Conservation (phyloP, 2,888 invertebrate species). For the Merodon equestris region DNA sequence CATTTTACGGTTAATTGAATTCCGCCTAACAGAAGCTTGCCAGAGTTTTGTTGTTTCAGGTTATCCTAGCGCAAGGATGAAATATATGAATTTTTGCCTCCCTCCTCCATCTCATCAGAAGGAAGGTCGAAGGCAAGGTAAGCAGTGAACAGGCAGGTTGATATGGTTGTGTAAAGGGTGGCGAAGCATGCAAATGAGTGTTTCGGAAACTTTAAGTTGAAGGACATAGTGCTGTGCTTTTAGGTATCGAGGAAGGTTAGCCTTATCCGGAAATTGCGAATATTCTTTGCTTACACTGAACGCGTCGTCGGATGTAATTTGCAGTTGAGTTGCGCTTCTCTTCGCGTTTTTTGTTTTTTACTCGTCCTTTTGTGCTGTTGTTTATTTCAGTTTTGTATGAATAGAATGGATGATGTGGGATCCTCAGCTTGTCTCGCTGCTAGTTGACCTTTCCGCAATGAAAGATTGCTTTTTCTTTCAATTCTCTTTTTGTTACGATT, state of each 20-base stretch:
- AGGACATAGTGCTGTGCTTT: background rate
- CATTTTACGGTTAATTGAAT: conserved; percentile 55
- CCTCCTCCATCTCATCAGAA: too few relatives aligned
- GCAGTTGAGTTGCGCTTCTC: conserved; percentile 20
- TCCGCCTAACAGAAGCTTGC: conserved; percentile 9
- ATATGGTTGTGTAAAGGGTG: too few relatives aligned
- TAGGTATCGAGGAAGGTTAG: conserved; percentile 3
- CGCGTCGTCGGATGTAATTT: conserved; percentile 38
- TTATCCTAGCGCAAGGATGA: background rate
- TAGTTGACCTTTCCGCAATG: conserved; percentile 33
- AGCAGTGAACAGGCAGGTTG: too few relatives aligned
- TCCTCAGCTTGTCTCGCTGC: too few relatives aligned
- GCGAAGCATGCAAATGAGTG: background rate
- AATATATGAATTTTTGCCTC: background rate
- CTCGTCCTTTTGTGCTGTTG: conserved; percentile 7
- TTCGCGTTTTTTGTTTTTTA: too few relatives aligned
- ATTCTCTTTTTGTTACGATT: too few relatives aligned
- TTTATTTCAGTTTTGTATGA: too few relatives aligned
- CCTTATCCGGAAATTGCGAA: conserved; percentile 20
- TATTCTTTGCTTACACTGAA: conserved; percentile 17
- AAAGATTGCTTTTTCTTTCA: conserved; percentile 9
- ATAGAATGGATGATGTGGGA: too few relatives aligned
- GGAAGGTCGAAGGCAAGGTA: background rate
- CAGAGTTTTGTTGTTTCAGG: conserved; percentile 30
- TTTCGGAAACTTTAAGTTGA: background rate